Conservation (phyloP, 2,797 vertebrate genomes). For the Rhyacichthys aspro region DNA sequence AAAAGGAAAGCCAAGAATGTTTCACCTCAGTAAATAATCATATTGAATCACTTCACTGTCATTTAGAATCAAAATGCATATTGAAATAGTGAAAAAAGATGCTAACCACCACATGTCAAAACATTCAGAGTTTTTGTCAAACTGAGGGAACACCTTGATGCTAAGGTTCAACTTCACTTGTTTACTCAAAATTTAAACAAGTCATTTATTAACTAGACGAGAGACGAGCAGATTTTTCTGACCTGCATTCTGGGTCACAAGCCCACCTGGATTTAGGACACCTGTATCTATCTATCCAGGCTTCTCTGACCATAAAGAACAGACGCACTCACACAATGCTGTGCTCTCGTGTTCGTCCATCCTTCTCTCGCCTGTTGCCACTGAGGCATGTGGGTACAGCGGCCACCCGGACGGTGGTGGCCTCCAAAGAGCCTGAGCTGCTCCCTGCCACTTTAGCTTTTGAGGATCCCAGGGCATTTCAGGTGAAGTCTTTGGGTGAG, state of each 20-base stretch:
- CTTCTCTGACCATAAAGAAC: not conserved
- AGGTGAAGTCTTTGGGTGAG: slow-evolving; percentile 82
- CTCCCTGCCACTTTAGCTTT: slow-evolving; percentile 69
- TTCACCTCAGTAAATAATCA: too few species aligned
- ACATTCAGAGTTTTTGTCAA: not conserved
- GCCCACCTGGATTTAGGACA: not conserved
- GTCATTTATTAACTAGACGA: slow-evolving; percentile 75
- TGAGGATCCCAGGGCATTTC: slow-evolving; percentile 83
- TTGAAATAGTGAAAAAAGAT: too few species aligned
- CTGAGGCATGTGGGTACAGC: slow-evolving; percentile 47
- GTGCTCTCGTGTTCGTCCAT: slow-evolving; percentile 44
- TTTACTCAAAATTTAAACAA: slow-evolving; percentile 48
- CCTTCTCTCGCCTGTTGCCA: slow-evolving; percentile 37
- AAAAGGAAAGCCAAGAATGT: too few species aligned
- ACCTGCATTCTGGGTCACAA: not conserved
- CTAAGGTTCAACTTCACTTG: slow-evolving; percentile 50
- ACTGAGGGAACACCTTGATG: not conserved
- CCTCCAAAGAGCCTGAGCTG: slow-evolving; percentile 4
- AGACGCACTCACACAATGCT: slow-evolving; percentile 42
- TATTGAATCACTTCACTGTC: too few species aligned
- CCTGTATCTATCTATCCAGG: not conserved
- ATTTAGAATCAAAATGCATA: too few species aligned
- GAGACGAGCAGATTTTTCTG: slow-evolving; percentile 17
- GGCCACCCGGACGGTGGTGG: slow-evolving; percentile 21
- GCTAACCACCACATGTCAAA: not conserved